Conservation (phyloP, 2,113 vertebrate species). For the Microcebus ravelobensis region DNA sequence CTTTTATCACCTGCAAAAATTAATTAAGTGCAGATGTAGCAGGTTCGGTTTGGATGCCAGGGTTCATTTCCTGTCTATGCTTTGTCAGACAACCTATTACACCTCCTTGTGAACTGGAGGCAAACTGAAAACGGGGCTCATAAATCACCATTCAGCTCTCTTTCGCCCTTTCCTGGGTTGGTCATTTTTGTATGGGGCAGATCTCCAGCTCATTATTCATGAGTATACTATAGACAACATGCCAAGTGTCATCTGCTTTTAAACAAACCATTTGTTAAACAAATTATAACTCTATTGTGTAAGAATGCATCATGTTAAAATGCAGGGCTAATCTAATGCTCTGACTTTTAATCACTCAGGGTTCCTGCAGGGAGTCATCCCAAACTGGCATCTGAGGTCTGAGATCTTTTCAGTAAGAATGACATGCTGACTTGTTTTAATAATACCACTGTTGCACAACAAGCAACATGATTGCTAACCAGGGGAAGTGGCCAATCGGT, state of each 20-base stretch:
- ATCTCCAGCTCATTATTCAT: conserved; percentile 88
- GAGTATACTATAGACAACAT: conserved; percentile 86
- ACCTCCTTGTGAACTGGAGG: conserved; percentile 94
- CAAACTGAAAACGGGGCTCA: conserved; percentile 89
- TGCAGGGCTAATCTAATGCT: conserved; percentile 77
- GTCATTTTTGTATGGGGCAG: conserved; percentile 84
- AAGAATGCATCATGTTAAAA: conserved; percentile 82
- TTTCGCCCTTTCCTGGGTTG: conserved; percentile 84
- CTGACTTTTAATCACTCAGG: conserved; percentile 80
- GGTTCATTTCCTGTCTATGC: conserved; percentile 99
- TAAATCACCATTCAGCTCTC: conserved; percentile 92
- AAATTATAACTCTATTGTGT: conserved; percentile 82
- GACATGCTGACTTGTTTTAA: conserved; percentile 84
- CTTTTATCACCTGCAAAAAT: conserved; percentile 98
- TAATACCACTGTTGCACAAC: conserved; percentile 80
- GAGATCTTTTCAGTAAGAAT: conserved; percentile 78
- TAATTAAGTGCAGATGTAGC: conserved; percentile 98
- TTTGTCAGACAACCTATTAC: conserved; percentile 97
- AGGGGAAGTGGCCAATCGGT: conserved; percentile 79
- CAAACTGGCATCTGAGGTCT: conserved; percentile 77
- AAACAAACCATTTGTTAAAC: conserved; percentile 87
- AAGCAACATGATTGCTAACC: conserved; percentile 75
- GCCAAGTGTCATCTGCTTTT: conserved; percentile 87
- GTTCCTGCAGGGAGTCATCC: conserved; percentile 80
- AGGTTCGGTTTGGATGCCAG: conserved; percentile 96